These are phyloP conservation scores for Patiria miniata DNA, from an alignment of 35 echinoderm and acorn worm species.

Conservation along the genomic window DNA sequence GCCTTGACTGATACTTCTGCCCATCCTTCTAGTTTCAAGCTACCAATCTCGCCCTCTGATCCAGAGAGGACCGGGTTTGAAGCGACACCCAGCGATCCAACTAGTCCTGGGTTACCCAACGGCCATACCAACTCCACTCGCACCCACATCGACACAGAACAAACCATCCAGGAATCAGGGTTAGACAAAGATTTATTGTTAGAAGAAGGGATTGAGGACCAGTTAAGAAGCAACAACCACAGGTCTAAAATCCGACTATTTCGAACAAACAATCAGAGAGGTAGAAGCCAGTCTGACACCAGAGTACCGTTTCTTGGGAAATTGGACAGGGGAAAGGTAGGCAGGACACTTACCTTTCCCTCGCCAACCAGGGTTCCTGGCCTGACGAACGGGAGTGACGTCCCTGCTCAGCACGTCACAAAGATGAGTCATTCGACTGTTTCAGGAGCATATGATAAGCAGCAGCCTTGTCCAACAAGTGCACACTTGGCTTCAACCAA, in stretches of 20 bases:
- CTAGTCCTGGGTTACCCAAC: constrained; percentile 79
- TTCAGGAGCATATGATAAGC: constrained; percentile 6
- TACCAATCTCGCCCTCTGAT: constrained; percentile 88
- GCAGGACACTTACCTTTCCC: background rate
- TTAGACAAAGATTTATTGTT: background rate
- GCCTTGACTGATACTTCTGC: constrained; percentile 98
- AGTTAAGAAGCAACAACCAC: background rate
- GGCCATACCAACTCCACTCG: constrained; percentile 22
- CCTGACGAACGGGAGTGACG: constrained; percentile 11
- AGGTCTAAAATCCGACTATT: background rate
- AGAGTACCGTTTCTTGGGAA: background rate
- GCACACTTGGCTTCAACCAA: background rate
- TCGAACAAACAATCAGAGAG: background rate
- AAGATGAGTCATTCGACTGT: constrained; percentile 14
- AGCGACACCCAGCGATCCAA: constrained; percentile 59
- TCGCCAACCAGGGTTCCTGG: background rate
- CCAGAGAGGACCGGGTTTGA: constrained; percentile 63
- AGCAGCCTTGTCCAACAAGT: constrained; percentile 8
- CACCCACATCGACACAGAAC: background rate
- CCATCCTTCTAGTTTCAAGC: constrained; percentile 94
- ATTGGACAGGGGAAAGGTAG: background rate
- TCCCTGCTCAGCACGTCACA: background rate
- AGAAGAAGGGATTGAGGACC: background rate
- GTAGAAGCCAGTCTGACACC: background rate
- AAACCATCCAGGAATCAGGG: constrained; percentile 23